Evolutionary conservation across 2,113 vertebrate species (phyloP), one percentile per base, ranked within the genome.

Genomic region (Brachyistius frenatus): DNA sequence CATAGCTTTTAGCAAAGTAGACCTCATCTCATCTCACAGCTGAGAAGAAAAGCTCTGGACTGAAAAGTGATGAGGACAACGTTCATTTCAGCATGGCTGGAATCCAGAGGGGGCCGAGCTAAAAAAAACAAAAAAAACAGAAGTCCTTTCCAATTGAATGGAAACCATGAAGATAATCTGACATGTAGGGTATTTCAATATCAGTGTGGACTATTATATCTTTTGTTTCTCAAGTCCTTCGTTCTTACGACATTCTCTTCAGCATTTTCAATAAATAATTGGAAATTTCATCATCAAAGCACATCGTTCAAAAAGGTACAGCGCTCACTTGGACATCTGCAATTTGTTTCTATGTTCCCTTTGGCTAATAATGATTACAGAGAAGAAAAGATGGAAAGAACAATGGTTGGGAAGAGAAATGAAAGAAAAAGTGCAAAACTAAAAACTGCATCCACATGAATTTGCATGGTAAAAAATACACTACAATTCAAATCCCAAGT

Each of bases 231-330:
- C 10, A 57, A 39, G 69, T 64, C 67, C 50, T 66, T 55, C 14
- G 15, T 13, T 69, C 61, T 63, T 44, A 44, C 15, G 10, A 71
- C 31, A 56, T 68, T 56, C 64, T 76, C 57, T 73, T 69, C 35
- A 55, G 46, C 49, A 82, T 72, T 91, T 91, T 85, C 86, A 83
- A 86, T 46, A 82, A 66, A 65, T 84, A 85, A 89, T 85, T 73
- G 65, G 41, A 89, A 78, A 83, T 92, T 81, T 89, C 88, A 87
- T 91, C 91, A 92, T 91, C 87, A 90, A 92, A 92, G 88, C 69
- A 52, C 64, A 76, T 73, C 50, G 71, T 74, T 83, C 80, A 81
- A 62, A 86, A 31, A 66, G 23, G 73, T 35, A 53, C 69, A 71
- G 83, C 70, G 55, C 35, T 71, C 33, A 68, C 44, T 74, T 65